A percentile compares a stretch with the other conserved stretches of the same genome.
These are phyloP conservation scores for Eupithecia dodoneata DNA, from an alignment of 2,888 invertebrate species.

Conservation along the genomic window DNA sequence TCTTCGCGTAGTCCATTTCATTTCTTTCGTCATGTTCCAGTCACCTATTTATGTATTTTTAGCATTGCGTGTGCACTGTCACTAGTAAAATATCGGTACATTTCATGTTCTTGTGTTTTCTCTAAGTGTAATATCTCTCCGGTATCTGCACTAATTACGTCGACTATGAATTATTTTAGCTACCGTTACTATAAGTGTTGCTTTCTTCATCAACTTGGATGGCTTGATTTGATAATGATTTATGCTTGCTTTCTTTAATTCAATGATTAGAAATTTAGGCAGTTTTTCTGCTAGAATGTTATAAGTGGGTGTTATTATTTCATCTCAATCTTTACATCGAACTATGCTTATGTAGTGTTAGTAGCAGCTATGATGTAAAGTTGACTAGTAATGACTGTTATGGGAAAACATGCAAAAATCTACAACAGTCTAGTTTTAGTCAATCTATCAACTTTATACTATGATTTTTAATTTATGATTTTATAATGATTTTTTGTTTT, in stretches of 20 bases:
- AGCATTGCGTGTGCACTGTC: slow-evolving; percentile 58
- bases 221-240: slow-evolving; percentile 20
- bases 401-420: not conserved
- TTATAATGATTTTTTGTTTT: too few species aligned
- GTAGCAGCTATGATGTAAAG: not conserved
- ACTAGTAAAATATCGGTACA: slow-evolving; percentile 54
- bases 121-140: slow-evolving; percentile 49
- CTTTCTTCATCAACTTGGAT: slow-evolving; percentile 36
- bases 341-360: not conserved
- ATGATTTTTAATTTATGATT: too few species aligned
- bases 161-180: slow-evolving; percentile 49
- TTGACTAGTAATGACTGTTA: not conserved
- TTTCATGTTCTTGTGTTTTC: slow-evolving; percentile 53
- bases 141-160: slow-evolving; percentile 51
- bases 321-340: not conserved
- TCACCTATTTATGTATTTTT: slow-evolving; percentile 62
- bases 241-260: slow-evolving; percentile 26
- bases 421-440: too few species aligned
- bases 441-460: too few species aligned
- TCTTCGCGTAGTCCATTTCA: slow-evolving; percentile 23
- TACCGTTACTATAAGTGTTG: slow-evolving; percentile 47
- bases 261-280: not conserved
- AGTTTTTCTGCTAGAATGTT: not conserved
- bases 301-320: not conserved
- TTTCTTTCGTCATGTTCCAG: slow-evolving; percentile 48